Conservation (phyloP, 2,113 vertebrate genomes). For the Castor canadensis region DNA sequence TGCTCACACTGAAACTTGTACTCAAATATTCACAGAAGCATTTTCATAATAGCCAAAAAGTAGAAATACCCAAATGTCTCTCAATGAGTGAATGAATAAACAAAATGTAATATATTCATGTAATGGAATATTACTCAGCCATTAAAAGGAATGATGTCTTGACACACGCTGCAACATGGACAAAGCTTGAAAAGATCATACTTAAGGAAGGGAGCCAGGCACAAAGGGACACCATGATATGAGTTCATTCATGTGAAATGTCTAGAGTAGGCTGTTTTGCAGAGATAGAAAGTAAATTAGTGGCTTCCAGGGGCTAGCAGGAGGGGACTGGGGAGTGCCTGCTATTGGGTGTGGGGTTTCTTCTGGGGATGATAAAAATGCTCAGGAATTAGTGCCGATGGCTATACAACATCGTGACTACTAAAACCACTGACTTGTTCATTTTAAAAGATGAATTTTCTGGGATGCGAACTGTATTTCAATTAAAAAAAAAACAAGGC, state of each 20-base stretch:
- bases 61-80: not conserved
- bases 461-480: not conserved
- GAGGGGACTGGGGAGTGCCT: not conserved
- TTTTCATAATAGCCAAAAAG: not conserved
- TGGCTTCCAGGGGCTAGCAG: not conserved
- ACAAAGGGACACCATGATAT: too few species aligned
- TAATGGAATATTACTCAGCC: not conserved
- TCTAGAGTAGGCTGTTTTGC: not conserved
- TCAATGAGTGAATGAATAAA: not conserved
- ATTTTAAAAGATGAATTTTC: not conserved
- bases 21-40: accelerated
- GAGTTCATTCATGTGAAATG: too few species aligned
- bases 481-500: not conserved
- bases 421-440: not conserved
- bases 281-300: not conserved
- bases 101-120: accelerated
- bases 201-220: not conserved
- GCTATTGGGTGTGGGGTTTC: too few species aligned
- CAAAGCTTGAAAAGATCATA: not conserved
- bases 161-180: not conserved
- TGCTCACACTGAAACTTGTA: not conserved
- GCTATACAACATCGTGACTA: too few species aligned
- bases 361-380: too few species aligned
- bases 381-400: not conserved
- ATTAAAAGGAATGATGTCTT: not conserved